Evolutionary conservation across 2,797 vertebrate genomes (phyloP).

Genomic region (Taenioides sp.): DNA sequence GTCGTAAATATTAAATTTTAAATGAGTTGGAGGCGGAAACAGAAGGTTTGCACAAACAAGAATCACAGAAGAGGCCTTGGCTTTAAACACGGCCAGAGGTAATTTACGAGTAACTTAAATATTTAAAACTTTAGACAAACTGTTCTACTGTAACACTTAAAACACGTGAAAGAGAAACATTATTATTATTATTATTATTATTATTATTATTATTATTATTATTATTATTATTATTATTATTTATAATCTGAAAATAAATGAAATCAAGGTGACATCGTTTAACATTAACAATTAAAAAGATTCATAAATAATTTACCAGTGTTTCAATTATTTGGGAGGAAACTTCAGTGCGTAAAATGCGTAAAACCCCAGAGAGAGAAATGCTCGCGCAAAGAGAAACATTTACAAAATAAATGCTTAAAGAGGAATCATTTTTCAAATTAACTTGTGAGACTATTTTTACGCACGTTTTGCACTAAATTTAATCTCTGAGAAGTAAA

Average conservation of each 20-base stretch:
- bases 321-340: neutral
- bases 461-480: too few relatives aligned
- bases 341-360: neutral
- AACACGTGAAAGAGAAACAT: neutral
- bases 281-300: conserved; percentile 3
- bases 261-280: neutral
- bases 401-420: neutral
- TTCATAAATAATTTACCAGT: conserved; percentile 7
- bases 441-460: too few relatives aligned
- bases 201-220: neutral
- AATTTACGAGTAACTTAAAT: too few relatives aligned
- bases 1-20: conserved; percentile 73
- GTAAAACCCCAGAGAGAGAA: neutral
- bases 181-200: neutral
- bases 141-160: too few relatives aligned
- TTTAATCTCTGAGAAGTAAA: too few relatives aligned
- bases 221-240: neutral
- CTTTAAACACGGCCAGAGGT: neutral
- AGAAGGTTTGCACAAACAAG: neutral
- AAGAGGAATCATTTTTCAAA: too few relatives aligned
- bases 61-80: neutral
- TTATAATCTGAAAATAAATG: too few relatives aligned
- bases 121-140: too few relatives aligned
- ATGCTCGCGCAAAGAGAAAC: neutral
- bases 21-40: conserved; percentile 36